Evolutionary conservation across 2,888 invertebrate genomes (phyloP).

Genomic region (Fabriciana adippe): DNA sequence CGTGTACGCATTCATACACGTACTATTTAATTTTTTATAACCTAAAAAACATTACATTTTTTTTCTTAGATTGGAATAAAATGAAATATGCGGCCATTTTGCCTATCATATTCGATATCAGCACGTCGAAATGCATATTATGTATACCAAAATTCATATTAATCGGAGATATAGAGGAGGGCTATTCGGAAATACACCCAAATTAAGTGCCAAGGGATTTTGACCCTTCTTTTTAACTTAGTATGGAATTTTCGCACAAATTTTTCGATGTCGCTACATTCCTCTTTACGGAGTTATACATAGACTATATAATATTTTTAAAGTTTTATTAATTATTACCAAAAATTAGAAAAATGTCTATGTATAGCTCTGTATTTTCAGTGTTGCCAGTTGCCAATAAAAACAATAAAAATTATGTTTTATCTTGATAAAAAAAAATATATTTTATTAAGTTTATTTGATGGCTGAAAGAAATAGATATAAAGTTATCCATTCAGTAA

Average conservation of each 20-base stretch:
- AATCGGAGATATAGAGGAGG: neutral
- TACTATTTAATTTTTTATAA: too few relatives aligned
- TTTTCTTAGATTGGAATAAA: too few relatives aligned
- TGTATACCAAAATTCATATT: too few relatives aligned
- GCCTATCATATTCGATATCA: too few relatives aligned
- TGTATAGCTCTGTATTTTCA: slow-evolving; percentile 20
- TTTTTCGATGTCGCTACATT: slow-evolving; percentile 34
- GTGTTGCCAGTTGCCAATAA: slow-evolving; percentile 14
- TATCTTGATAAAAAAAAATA: too few relatives aligned
- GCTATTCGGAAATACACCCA: slow-evolving; percentile 15
- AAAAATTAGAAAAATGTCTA: neutral
- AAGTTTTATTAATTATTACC: neutral
- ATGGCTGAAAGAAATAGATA: too few relatives aligned
- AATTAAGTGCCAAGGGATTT: slow-evolving; percentile 39
- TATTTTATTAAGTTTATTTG: too few relatives aligned
- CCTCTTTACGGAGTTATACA: slow-evolving; percentile 23
- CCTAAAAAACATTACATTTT: too few relatives aligned
- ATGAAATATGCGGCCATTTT: neutral
- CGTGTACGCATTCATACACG: too few relatives aligned
- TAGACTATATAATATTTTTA: slow-evolving; percentile 4
- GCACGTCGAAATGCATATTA: too few relatives aligned
- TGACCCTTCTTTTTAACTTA: slow-evolving; percentile 19
- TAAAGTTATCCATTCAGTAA: too few relatives aligned
- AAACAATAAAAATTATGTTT: too few relatives aligned
- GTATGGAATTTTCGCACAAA: slow-evolving; percentile 29